Percentiles rank a stretch among this genome's conserved stretches.
These are phyloP conservation scores for Cryptocheilus praepositus DNA, from an alignment of 2,888 invertebrate genomes.

Conservation along the genomic window DNA sequence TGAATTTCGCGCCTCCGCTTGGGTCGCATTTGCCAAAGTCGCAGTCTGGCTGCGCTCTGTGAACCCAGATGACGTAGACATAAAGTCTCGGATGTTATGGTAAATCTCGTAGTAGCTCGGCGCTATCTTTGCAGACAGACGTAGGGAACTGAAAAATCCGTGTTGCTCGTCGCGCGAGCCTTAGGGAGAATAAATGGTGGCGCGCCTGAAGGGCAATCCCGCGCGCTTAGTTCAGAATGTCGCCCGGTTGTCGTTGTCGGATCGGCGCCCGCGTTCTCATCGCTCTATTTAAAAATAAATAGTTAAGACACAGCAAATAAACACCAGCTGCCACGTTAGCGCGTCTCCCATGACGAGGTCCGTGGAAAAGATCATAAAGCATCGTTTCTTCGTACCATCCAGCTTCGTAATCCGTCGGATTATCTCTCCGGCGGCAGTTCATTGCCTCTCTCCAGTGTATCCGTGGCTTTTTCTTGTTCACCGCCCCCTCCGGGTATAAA, in stretches of 20 bases:
- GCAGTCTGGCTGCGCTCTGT: too few relatives aligned
- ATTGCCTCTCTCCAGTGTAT: slow-evolving; percentile 26
- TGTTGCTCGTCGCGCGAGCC: too few relatives aligned
- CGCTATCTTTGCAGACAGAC: too few relatives aligned
- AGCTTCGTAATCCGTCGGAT: slow-evolving; percentile 42
- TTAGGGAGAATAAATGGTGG: too few relatives aligned
- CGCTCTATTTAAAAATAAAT: slow-evolving; percentile 20
- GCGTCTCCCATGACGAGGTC: slow-evolving; percentile 27
- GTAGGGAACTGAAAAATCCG: too few relatives aligned
- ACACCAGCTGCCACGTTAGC: slow-evolving; percentile 17
- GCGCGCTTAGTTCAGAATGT: too few relatives aligned
- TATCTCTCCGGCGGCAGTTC: slow-evolving; percentile 39
- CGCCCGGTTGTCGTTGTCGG: background rate
- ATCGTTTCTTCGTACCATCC: slow-evolving; percentile 25
- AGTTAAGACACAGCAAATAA: slow-evolving; percentile 22
- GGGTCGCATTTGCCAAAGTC: too few relatives aligned
- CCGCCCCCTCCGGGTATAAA: slow-evolving; percentile 41
- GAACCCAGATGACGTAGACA: too few relatives aligned
- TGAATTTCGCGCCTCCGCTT: too few relatives aligned
- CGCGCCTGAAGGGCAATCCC: too few relatives aligned
- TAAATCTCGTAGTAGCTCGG: too few relatives aligned
- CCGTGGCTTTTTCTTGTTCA: slow-evolving; percentile 41
- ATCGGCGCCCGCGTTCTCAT: background rate
- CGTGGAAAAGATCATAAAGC: slow-evolving; percentile 38
- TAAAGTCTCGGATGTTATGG: too few relatives aligned